These are phyloP conservation scores for Neogale vison DNA, from an alignment of 2,113 vertebrate genomes.

Conservation along the genomic window DNA sequence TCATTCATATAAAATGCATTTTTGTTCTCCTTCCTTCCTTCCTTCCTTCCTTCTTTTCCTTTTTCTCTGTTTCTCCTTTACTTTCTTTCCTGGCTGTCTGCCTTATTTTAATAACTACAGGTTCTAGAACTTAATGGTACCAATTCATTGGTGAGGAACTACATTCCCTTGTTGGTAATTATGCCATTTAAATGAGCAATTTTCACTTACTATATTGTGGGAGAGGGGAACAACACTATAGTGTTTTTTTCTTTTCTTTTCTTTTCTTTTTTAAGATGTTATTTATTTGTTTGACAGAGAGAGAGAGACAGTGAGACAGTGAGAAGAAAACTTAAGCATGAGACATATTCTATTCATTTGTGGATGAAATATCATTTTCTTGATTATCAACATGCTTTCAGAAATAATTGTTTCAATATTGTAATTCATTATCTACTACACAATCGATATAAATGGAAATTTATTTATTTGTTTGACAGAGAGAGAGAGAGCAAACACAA, in stretches of 20 bases:
- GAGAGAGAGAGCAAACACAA: too few relatives aligned
- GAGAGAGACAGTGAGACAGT: too few relatives aligned
- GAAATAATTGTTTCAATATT: too few relatives aligned
- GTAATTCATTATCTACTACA: too few relatives aligned
- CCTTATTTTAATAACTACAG: constrained; percentile 20
- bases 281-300: too few relatives aligned
- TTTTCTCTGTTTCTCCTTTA: not conserved
- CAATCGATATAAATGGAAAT: too few relatives aligned
- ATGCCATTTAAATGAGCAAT: constrained; percentile 65
- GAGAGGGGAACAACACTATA: constrained; percentile 50
- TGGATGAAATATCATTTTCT: too few relatives aligned
- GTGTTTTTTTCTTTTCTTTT: constrained; percentile 55
- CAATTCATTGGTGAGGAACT: constrained; percentile 43
- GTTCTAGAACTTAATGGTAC: not conserved
- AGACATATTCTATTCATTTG: too few relatives aligned
- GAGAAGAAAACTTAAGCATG: too few relatives aligned
- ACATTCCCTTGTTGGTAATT: constrained; percentile 35
- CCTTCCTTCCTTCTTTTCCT: not conserved
- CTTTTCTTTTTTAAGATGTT: too few relatives aligned
- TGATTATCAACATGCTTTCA: too few relatives aligned
- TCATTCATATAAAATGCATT: not conserved
- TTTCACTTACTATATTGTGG: constrained; percentile 51
- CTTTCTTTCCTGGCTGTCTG: not conserved
- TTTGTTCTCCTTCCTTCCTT: not conserved
- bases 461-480: too few relatives aligned